Conservation (phyloP, 2,113 vertebrate species). For the Perccottus glenii region DNA sequence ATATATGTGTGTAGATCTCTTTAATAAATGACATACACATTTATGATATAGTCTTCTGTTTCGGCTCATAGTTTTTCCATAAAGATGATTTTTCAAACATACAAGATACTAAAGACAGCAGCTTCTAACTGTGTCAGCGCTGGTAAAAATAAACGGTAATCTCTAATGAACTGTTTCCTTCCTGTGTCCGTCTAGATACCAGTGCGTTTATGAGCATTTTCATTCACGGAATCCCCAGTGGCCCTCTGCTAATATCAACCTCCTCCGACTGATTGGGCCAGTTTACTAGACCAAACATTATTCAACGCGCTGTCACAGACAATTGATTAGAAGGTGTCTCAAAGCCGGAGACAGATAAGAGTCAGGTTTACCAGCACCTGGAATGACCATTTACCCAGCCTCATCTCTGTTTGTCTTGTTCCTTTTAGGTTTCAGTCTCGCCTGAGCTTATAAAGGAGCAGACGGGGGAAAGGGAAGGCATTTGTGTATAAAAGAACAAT, state of each 20-base stretch:
- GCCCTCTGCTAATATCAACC: conserved; percentile 18
- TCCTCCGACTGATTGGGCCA: neutral
- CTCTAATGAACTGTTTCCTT: conserved; percentile 43
- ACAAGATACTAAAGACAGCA: neutral
- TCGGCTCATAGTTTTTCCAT: neutral
- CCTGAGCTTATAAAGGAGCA: conserved; percentile 35
- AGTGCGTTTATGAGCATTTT: conserved; percentile 15
- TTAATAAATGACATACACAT: neutral
- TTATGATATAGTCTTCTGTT: neutral
- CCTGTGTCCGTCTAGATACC: conserved; percentile 22
- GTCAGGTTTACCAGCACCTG: conserved; percentile 34
- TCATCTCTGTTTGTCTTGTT: conserved; percentile 9
- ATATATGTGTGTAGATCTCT: too few relatives aligned
- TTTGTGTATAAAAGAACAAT: conserved; percentile 89
- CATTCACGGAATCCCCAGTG: conserved; percentile 17
- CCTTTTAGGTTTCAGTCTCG: conserved; percentile 15
- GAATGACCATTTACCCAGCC: conserved; percentile 18
- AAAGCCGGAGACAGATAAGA: conserved; percentile 21
- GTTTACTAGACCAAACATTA: conserved; percentile 28
- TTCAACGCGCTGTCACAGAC: conserved; percentile 22
- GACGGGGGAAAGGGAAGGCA: conserved; percentile 76
- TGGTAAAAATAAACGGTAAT: conserved; percentile 1
- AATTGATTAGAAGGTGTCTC: conserved; percentile 28
- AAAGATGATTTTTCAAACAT: neutral
- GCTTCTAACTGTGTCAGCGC: neutral